Percentiles rank a stretch among this genome's conserved stretches.
These are phyloP conservation scores for Apteryx mantelli DNA, from an alignment of 2,113 vertebrate genomes.

Conservation along the genomic window DNA sequence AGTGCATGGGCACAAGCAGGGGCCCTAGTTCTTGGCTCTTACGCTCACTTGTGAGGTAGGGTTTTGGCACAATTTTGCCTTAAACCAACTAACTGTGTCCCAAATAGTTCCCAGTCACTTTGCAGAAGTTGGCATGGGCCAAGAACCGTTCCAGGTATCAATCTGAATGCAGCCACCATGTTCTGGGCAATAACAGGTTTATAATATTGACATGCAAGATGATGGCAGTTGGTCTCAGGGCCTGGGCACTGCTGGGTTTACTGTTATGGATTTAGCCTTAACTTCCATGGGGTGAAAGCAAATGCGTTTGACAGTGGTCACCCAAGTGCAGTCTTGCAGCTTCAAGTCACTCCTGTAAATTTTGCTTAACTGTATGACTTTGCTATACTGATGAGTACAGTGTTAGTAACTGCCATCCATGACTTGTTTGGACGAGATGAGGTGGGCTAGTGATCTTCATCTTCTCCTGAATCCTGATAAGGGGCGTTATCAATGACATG, in stretches of 20 bases:
- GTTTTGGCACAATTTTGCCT: not conserved
- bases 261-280: accelerated
- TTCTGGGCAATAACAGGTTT: not conserved
- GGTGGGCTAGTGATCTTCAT: not conserved
- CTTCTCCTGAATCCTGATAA: not conserved
- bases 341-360: not conserved
- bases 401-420: not conserved
- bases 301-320: not conserved
- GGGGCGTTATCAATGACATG: not conserved
- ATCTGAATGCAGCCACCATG: not conserved
- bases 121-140: not conserved
- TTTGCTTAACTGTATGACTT: not conserved
- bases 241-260: too few species aligned
- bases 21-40: not conserved
- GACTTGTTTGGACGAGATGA: not conserved
- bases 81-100: not conserved
- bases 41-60: not conserved
- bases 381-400: not conserved
- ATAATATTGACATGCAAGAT: not conserved
- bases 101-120: not conserved
- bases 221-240: not conserved
- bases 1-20: not conserved
- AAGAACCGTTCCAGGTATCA: not conserved
- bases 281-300: not conserved
- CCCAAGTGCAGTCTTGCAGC: not conserved